Conservation (phyloP, 2,113 vertebrate species). For the Macquaria ambigua region DNA sequence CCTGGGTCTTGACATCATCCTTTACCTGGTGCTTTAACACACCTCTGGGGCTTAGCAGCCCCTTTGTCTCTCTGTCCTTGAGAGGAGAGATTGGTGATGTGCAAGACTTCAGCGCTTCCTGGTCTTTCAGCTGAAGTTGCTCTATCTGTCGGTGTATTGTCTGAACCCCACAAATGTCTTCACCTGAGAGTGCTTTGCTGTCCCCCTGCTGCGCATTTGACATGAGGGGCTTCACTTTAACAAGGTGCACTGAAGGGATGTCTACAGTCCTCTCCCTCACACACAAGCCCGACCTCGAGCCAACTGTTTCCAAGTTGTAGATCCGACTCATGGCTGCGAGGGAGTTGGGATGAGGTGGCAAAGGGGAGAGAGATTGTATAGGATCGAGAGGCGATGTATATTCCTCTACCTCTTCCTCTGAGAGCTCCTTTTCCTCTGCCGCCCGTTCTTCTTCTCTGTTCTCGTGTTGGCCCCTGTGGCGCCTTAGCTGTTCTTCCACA, state of each 20-base stretch:
- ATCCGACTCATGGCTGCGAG: constrained; percentile 83
- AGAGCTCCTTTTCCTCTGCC: constrained; percentile 56
- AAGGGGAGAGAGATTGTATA: constrained; percentile 56
- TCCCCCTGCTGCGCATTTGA: constrained; percentile 58
- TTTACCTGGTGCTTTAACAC: constrained; percentile 44
- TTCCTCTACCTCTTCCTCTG: constrained; percentile 54
- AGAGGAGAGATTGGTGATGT: constrained; percentile 5
- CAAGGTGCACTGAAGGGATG: constrained; percentile 68
- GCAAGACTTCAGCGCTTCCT: constrained; percentile 67
- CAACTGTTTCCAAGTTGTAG: constrained; percentile 81
- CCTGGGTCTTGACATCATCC: constrained; percentile 28
- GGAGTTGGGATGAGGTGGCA: constrained; percentile 70
- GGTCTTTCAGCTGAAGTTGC: constrained; percentile 78
- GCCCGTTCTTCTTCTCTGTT: constrained; percentile 50
- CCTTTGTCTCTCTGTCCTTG: constrained; percentile 52
- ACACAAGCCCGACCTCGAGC: constrained; percentile 77
- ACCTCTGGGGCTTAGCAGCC: constrained; percentile 54
- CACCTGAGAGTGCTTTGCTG: constrained; percentile 42
- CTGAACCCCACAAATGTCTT: constrained; percentile 61
- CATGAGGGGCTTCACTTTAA: constrained; percentile 73
- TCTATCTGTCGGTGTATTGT: constrained; percentile 75
- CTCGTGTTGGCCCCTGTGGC: constrained; percentile 30
- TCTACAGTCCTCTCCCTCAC: constrained; percentile 75
- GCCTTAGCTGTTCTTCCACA: constrained; percentile 61
- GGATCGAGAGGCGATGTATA: constrained; percentile 57